Percentiles rank a stretch among this genome's conserved stretches.
Conservation (phyloP, 2,113 vertebrate species). For the Anoura caudifer region DNA sequence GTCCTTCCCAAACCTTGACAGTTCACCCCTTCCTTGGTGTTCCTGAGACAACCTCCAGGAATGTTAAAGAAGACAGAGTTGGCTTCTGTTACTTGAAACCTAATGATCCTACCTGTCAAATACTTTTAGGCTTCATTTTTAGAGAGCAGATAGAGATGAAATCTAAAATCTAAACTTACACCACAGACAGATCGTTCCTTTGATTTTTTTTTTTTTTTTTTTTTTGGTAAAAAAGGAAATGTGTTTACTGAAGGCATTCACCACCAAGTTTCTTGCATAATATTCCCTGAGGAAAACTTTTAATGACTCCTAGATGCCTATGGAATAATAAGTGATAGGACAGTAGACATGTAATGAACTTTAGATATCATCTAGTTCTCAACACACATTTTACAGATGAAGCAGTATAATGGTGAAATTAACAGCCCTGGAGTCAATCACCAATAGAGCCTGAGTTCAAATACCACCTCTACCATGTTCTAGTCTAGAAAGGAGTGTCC, state of each 20-base stretch:
- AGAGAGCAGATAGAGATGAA: slow-evolving; percentile 16
- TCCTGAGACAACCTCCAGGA: background rate
- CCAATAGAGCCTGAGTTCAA: background rate
- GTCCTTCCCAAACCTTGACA: background rate
- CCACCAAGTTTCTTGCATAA: background rate
- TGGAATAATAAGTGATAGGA: background rate
- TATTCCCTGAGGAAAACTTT: background rate
- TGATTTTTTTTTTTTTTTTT: background rate
- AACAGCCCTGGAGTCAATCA: background rate
- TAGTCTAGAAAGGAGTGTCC: background rate
- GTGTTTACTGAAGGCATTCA: background rate
- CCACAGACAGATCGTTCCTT: background rate
- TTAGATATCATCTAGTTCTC: background rate
- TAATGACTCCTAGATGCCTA: background rate
- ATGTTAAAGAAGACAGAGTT: background rate
- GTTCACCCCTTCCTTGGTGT: background rate
- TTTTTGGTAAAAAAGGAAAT: background rate
- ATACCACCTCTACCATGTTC: background rate
- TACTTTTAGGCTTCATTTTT: slow-evolving; percentile 4
- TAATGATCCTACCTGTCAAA: slow-evolving; percentile 8
- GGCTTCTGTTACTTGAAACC: slow-evolving; percentile 32
- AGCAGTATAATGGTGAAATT: background rate
- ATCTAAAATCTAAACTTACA: slow-evolving; percentile 28
- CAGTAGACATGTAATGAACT: background rate
- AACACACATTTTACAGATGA: slow-evolving; percentile 17